Percentiles rank a stretch among this genome's conserved stretches.
These are phyloP conservation scores for Pyrocoelia pectoralis DNA, from an alignment of 2,888 invertebrate species.

Conservation along the genomic window DNA sequence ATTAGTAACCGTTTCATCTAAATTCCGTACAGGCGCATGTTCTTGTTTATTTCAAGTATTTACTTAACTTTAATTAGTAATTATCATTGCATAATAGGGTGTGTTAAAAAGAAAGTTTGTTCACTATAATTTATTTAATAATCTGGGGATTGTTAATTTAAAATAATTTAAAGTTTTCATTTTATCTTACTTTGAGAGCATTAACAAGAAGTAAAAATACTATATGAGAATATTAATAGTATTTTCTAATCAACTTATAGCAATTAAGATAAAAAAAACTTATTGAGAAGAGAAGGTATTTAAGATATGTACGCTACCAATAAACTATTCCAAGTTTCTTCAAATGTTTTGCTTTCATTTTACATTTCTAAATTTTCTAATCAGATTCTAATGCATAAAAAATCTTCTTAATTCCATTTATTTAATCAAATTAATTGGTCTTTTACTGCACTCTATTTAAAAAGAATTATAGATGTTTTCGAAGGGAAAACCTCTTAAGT, in stretches of 20 bases:
- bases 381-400: too few species aligned
- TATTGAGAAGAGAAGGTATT: neutral
- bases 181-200: neutral
- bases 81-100: neutral
- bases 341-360: too few species aligned
- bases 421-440: too few species aligned
- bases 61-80: neutral
- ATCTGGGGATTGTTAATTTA: neutral
- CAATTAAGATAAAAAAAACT: neutral
- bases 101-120: too few species aligned
- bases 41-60: neutral
- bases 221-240: neutral
- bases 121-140: too few species aligned
- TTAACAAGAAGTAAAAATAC: neutral
- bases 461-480: too few species aligned
- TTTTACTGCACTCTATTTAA: too few species aligned
- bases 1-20: neutral
- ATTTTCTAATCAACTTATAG: conserved; percentile 1
- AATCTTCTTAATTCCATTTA: too few species aligned
- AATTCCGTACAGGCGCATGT: neutral
- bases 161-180: neutral
- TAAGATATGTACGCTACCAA: too few species aligned
- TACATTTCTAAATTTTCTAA: too few species aligned
- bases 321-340: too few species aligned
- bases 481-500: too few species aligned